Evolutionary conservation across 2,797 vertebrate genomes (phyloP).

Genomic region (Rousettus madagascariensis): DNA sequence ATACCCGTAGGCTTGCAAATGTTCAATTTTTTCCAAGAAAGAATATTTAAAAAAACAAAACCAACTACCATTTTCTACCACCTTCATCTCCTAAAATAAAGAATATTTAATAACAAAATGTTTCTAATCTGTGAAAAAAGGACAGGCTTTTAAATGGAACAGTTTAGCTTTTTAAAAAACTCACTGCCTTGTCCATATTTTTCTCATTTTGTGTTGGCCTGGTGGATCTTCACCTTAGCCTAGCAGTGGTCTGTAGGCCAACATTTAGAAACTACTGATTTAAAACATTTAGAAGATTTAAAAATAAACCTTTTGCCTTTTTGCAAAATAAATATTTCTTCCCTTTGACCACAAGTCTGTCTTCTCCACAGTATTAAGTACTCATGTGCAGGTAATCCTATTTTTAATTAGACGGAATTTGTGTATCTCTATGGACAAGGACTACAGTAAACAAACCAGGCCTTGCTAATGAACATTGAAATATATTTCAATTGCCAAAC

Average conservation of each 20-base stretch:
- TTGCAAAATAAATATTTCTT: constrained; percentile 4
- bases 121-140: constrained; percentile 41
- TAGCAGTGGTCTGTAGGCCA: not conserved
- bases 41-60: constrained; percentile 48
- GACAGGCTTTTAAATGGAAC: constrained; percentile 40
- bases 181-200: constrained; percentile 36
- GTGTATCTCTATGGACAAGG: not conserved
- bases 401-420: constrained; percentile 25
- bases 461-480: constrained; percentile 9
- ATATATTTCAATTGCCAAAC: not conserved
- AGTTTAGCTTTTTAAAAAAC: constrained; percentile 31
- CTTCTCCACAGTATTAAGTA: not conserved
- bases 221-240: constrained; percentile 8
- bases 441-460: not conserved
- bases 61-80: constrained; percentile 13
- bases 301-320: constrained; percentile 14
- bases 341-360: not conserved
- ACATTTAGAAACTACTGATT: constrained; percentile 45
- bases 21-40: constrained; percentile 57
- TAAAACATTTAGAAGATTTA: constrained; percentile 47
- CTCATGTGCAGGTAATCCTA: not conserved
- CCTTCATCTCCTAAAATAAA: constrained; percentile 49
- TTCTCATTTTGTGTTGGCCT: constrained; percentile 48
- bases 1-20: constrained; percentile 35
- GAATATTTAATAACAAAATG: constrained; percentile 41